A percentile compares a stretch with the other conserved stretches of the same genome.
Conservation (phyloP, 2,113 vertebrate species). For the Paramisgurnus dabryanus region DNA sequence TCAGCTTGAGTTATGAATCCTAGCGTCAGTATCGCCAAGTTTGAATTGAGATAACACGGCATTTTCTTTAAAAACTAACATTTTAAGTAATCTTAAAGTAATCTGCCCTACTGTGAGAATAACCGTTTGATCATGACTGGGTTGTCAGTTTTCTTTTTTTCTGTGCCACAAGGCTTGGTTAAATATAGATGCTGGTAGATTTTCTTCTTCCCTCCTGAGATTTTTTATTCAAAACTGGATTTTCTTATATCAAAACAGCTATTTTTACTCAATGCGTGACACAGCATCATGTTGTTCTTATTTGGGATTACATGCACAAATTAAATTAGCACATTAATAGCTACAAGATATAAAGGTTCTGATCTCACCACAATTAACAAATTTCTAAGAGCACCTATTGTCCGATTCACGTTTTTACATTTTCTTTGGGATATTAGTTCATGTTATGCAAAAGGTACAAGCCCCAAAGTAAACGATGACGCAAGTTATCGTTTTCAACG, state of each 20-base stretch:
- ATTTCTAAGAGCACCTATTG: too few species aligned
- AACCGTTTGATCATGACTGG: constrained; percentile 3
- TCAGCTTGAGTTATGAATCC: background rate
- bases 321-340: constrained; percentile 35
- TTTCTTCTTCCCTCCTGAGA: background rate
- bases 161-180: background rate
- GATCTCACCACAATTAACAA: constrained; percentile 32
- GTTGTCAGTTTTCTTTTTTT: constrained; percentile 8
- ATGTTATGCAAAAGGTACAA: too few species aligned
- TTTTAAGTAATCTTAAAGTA: constrained; percentile 11
- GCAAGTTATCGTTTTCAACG: too few species aligned
- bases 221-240: background rate
- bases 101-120: background rate
- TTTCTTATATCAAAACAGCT: background rate
- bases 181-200: constrained; percentile 26
- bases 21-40: constrained; percentile 15
- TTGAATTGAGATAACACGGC: background rate
- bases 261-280: constrained; percentile 24
- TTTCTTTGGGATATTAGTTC: too few species aligned
- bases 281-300: constrained; percentile 10
- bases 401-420: too few species aligned
- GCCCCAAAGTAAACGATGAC: too few species aligned
- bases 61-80: background rate
- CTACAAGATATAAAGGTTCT: constrained; percentile 45
- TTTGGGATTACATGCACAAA: constrained; percentile 22